A percentile compares a stretch with the other conserved stretches of the same genome.
These are phyloP conservation scores for Homalodisca vitripennis DNA, from an alignment of 1,140 invertebrate species.

Conservation along the genomic window DNA sequence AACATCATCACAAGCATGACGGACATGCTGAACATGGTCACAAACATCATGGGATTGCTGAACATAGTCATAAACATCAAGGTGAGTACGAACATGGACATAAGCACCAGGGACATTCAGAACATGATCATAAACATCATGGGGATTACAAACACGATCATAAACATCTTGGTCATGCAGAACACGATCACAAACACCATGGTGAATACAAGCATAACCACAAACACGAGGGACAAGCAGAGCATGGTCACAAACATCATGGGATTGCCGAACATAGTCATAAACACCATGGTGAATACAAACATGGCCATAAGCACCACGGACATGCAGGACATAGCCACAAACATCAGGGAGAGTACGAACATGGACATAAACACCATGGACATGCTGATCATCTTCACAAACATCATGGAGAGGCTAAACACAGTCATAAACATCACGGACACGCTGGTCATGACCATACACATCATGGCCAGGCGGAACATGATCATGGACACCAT, in stretches of 20 bases:
- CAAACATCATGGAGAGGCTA: constrained; percentile 30
- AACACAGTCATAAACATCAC: constrained; percentile 29
- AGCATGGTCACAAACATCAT: constrained; percentile 23
- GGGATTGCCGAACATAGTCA: constrained; percentile 6
- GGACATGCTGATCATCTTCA: constrained; percentile 26
- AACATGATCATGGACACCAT: constrained; percentile 21
- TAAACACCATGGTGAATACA: constrained; percentile 13
- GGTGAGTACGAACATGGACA: constrained; percentile 13
- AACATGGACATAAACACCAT: constrained; percentile 30
- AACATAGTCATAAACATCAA: constrained; percentile 21
- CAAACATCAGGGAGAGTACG: constrained; percentile 28
- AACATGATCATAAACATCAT: constrained; percentile 27
- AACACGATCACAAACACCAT: constrained; percentile 15
- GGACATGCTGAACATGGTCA: constrained; percentile 27
- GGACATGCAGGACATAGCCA: constrained; percentile 18
- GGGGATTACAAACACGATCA: constrained; percentile 12
- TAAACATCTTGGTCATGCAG: constrained; percentile 18
- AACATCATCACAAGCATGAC: constrained; percentile 29
- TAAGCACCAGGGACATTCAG: constrained; percentile 21
- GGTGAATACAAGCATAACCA: background rate
- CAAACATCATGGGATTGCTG: constrained; percentile 23
- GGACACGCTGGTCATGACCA: constrained; percentile 23
- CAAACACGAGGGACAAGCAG: constrained; percentile 10
- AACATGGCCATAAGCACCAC: constrained; percentile 22
- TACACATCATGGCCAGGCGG: constrained; percentile 17